Base-by-base conservation (phyloP, 2,113 vertebrate species). In the Ascaphus truei region DNA sequence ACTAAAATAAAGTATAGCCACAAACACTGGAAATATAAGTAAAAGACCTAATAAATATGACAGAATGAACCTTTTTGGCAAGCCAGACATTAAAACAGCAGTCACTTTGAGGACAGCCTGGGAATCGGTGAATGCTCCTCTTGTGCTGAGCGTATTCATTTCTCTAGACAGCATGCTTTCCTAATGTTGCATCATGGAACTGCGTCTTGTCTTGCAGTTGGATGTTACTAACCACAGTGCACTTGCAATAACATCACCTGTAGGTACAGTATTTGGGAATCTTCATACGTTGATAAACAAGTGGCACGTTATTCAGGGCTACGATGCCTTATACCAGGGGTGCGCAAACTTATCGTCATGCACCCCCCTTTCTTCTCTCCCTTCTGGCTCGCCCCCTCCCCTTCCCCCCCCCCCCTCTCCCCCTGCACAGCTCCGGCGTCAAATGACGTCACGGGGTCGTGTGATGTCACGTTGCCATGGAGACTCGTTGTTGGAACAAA, bases 11-110 rank as follows among this genome's bases (percentile, higher is more conserved):
- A 13, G 22, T 4, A 48, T 48, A 59, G 55, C 55, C 29, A 37
- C 53, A 58, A 68, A 68, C 48, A 41, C 52, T 61, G 63, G 34
- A 61, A 71, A 60, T 41, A 52, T 71, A 51, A 29, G 57, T 51
- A 39, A 45, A 29, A 58, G 20, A 34, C n/a, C 43, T 47, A 52
- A 61, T 51, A 69, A 69, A 60, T 39, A 66, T 22, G 57, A 52
- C 30, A 41, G 56, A 30, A 61, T 25, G 36, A 71, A 61, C 45
- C 33, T 61, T 36, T 50, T 61, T 52, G 45, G 67, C 61, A 52
- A 33, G 26, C 56, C 67, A 71, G 67, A 52, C 45, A 71, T 71
- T 60, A 71, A 71, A 61, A 71, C 52, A 71, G 57, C 57, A 51
- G 23, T 41, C 5, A 47, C 18, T n/a, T 20, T 39, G 47, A 41